phyloP scores from a whole-genome alignment of 2,113 vertebrate genomes.

The Rousettus leschenaultii region DNA sequence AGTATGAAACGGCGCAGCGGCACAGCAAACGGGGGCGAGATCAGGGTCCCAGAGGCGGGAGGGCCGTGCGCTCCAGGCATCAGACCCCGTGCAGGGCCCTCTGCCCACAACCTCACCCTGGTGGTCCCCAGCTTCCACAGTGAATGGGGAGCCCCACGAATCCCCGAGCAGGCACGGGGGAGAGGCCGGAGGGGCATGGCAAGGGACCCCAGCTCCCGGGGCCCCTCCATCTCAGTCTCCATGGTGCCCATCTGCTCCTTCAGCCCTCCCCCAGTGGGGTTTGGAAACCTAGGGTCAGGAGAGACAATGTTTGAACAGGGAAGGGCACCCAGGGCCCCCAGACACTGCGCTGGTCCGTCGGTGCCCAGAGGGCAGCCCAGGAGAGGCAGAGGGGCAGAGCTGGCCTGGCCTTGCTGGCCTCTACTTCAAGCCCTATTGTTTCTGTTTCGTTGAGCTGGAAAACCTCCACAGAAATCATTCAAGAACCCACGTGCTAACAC shows the following conservation, averaged over 20 bases:
- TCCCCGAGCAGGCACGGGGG: not conserved
- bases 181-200: not conserved
- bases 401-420: not conserved
- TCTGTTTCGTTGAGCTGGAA: not conserved
- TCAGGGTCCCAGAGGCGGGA: not conserved
- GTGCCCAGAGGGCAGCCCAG: not conserved
- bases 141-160: not conserved
- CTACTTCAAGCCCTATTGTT: rapidly evolving
- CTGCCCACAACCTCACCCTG: not conserved
- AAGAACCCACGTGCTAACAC: not conserved
- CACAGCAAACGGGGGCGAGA: not conserved
- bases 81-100: not conserved
- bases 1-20: slow-evolving; percentile 34
- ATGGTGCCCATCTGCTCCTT: no score
- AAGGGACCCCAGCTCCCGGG: not conserved
- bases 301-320: not conserved
- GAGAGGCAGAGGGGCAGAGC: not conserved
- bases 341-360: not conserved
- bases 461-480: not conserved
- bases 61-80: not conserved
- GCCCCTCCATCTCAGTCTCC: not conserved
- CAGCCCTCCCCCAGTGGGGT: not conserved
- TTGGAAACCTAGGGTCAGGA: not conserved
- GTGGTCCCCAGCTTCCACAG: not conserved
- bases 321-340: not conserved